These are phyloP conservation scores for Aphelocoma coerulescens DNA, from an alignment of 2,113 vertebrate species.

Conservation along the genomic window DNA sequence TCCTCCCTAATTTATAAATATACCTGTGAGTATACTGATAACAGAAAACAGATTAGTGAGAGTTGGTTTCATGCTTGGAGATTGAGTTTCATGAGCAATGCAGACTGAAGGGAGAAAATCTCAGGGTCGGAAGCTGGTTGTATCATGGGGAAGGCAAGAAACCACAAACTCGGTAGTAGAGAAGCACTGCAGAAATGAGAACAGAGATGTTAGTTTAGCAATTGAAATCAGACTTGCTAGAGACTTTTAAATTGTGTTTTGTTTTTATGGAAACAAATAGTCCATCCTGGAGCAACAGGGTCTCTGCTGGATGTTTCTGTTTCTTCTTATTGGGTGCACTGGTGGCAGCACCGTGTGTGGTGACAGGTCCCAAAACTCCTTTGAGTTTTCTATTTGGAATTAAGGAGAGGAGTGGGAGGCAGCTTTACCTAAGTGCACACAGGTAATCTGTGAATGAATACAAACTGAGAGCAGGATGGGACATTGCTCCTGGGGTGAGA, in stretches of 20 bases:
- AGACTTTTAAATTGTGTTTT: neutral
- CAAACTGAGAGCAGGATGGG: neutral
- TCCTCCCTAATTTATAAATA: neutral
- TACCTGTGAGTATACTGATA: neutral
- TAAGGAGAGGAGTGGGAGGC: neutral
- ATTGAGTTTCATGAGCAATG: neutral
- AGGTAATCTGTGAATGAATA: neutral
- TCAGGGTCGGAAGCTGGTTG: neutral
- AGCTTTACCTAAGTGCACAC: neutral
- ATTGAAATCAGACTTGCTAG: neutral
- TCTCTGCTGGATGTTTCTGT: neutral
- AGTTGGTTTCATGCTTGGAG: neutral
- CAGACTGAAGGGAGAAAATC: neutral
- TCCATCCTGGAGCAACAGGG: neutral
- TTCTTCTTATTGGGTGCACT: neutral
- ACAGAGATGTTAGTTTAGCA: neutral
- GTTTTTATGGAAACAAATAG: neutral
- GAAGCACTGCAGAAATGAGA: neutral
- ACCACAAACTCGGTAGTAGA: neutral
- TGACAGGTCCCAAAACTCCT: neutral
- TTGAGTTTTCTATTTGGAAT: neutral
- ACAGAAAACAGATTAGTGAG: neutral
- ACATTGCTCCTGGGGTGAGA: neutral
- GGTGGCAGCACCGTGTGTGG: neutral
- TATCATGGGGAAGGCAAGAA: neutral